Evolutionary conservation across 2,888 invertebrate species (phyloP), one percentile per base, ranked within the genome.

Genomic region (Keiferia lycopersicella): DNA sequence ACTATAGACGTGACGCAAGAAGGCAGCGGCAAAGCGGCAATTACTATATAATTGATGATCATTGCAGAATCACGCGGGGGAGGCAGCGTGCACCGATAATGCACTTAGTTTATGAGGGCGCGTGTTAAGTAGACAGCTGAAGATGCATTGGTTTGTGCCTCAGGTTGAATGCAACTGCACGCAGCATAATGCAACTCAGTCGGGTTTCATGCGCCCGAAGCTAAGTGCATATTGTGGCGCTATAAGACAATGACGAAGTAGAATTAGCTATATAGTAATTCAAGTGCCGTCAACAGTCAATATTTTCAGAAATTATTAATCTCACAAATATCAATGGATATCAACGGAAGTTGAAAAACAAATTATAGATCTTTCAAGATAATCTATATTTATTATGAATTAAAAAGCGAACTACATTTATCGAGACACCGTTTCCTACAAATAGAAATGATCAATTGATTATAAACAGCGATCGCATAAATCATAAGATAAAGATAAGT

Each of bases 41-140:
- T 84, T 85, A 83, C 79, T 71, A 62, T 34, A 73, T 81, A 81
- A 84, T 82, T 81, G 84, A 86, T 82, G 86, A 82, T 81, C 75
- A 81, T 83, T 84, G 84, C 83, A 68, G 83, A 83, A 82, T 71
- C 65, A 72, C 71, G 79, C 74, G 79, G 79, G 75, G 75, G 78
- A 71, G 76, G 58, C 58, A 20, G 1, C 18, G 57, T 16, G 57
- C 34, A 38, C 57, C 57, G 20, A 39, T 58, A 58, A 39, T 39
- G 58, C 58, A 20, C 58, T 18, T 58, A 16, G 58, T 58, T 58
- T 58, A 58, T 39, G 38, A 39, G 58, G 16, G 39, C 58, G 18
- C 39, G 26, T 58, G 38, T 20, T 58, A 58, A 58, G 58, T 39
- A 58, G 56, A 56, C 56, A 34, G n/a, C 34, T 8, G 56, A n/a